A percentile compares a stretch with the other conserved stretches of the same genome.
Conservation (phyloP, 2,113 vertebrate genomes). For the Dromiciops gliroides region DNA sequence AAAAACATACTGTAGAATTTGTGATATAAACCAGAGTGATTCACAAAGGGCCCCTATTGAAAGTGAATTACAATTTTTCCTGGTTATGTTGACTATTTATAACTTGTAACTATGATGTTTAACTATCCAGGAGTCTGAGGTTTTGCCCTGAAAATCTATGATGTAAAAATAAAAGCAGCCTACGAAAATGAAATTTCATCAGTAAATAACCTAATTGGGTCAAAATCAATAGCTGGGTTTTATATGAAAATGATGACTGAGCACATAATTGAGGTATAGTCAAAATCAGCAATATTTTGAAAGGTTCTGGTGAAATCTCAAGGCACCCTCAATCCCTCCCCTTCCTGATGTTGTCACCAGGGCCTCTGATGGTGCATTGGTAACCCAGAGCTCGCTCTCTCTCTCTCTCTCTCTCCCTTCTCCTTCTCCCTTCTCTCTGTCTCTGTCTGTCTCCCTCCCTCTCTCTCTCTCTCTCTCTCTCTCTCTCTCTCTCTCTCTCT, state of each 20-base stretch:
- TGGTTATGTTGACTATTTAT: constrained; percentile 64
- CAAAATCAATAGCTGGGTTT: constrained; percentile 37
- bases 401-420: not conserved
- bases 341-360: constrained; percentile 12
- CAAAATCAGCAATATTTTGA: constrained; percentile 40
- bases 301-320: constrained; percentile 46
- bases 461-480: not conserved
- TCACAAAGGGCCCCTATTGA: constrained; percentile 66
- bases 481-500: no score
- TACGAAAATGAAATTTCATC: constrained; percentile 62
- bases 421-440: no score
- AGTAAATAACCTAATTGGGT: constrained; percentile 24
- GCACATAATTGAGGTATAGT: constrained; percentile 60
- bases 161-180: constrained; percentile 67
- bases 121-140: constrained; percentile 61
- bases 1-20: constrained; percentile 34
- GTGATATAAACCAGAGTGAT: constrained; percentile 63
- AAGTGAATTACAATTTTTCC: constrained; percentile 66
- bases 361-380: constrained; percentile 14
- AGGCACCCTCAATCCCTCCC: not conserved
- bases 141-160: constrained; percentile 59
- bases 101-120: constrained; percentile 68
- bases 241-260: constrained; percentile 28
- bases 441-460: not conserved
- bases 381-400: not conserved